Conservation (phyloP, 64 coral and sea anemone genomes). For the Montipora foliosa region DNA sequence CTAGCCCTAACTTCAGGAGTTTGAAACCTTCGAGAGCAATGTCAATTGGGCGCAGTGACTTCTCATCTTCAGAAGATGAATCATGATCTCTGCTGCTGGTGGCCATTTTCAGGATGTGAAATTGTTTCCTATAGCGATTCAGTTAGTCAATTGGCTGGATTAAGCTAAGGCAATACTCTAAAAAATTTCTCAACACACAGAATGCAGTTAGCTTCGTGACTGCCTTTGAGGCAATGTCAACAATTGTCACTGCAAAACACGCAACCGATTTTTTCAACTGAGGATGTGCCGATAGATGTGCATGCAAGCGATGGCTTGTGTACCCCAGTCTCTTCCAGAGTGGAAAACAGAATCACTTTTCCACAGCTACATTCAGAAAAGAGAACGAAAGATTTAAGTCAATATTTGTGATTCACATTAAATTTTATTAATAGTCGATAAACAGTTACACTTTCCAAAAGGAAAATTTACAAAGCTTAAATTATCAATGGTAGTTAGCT, state of each 20-base stretch:
- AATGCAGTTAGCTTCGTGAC: background rate
- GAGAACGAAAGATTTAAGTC: background rate
- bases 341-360: background rate
- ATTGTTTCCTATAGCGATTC: background rate
- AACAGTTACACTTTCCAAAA: background rate
- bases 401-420: background rate
- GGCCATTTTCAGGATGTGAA: constrained; percentile 3
- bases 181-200: background rate
- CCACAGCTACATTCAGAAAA: background rate
- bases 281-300: constrained; percentile 8
- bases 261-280: background rate
- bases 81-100: constrained; percentile 8
- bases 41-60: constrained; percentile 7
- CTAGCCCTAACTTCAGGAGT: constrained; percentile 3
- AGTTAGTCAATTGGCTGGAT: constrained; percentile 10
- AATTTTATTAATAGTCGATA: background rate
- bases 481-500: background rate
- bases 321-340: constrained; percentile 7
- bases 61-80: constrained; percentile 14
- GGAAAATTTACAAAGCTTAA: background rate
- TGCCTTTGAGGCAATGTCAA: background rate
- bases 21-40: constrained; percentile 12
- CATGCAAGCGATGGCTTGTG: constrained; percentile 2
- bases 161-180: constrained; percentile 5
- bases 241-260: constrained; percentile 13